phyloP scores from a whole-genome alignment of 1,140 invertebrate genomes.

The Drosophila eugracilis region DNA sequence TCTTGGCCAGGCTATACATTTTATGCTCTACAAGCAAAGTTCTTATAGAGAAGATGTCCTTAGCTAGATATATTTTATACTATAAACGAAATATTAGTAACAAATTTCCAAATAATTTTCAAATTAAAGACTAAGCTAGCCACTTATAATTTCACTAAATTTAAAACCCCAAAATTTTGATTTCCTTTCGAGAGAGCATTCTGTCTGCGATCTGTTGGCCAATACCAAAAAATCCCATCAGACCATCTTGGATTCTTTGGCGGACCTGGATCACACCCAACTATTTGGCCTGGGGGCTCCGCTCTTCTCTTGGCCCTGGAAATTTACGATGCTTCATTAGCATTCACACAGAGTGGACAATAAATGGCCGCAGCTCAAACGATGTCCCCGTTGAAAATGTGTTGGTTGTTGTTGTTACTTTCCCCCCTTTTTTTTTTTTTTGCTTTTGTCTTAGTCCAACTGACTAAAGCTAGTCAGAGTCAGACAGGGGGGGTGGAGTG shows the following conservation, averaged over 20 bases:
- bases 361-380: constrained; percentile 10
- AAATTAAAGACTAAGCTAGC: no score
- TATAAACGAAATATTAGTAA: no score
- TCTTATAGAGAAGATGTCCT: no score
- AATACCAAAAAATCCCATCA: constrained; percentile 21
- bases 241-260: constrained; percentile 58
- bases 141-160: no score
- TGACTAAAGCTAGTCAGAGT: constrained; percentile 9
- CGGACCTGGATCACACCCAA: constrained; percentile 25
- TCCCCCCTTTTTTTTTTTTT: neutral
- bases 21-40: neutral
- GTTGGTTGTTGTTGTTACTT: neutral
- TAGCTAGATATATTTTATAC: no score
- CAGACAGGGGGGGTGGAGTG: no score
- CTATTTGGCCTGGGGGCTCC: constrained; percentile 27
- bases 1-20: neutral
- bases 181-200: constrained; percentile 8
- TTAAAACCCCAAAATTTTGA: no score
- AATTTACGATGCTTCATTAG: constrained; percentile 79
- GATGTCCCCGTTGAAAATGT: constrained; percentile 3
- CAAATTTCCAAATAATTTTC: no score
- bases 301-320: constrained; percentile 15
- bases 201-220: neutral
- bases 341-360: constrained; percentile 69
- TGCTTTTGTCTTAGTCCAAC: constrained; percentile 8